Base-by-base conservation (phyloP, 2,888 invertebrate species). In the Dione juno region DNA sequence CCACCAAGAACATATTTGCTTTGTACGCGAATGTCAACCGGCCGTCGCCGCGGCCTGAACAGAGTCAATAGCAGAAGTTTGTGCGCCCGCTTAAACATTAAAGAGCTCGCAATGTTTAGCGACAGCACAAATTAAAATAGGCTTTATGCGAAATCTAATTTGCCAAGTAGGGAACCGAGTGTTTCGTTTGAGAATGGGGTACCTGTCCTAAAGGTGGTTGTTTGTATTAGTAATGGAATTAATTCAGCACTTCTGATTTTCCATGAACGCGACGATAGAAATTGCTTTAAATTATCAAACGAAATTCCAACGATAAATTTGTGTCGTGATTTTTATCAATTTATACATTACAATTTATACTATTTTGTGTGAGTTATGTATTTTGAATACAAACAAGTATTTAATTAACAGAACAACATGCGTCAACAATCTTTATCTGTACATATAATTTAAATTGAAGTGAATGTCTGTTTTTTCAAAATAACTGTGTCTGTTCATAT, bases 101-200 rank as follows among this genome's bases (percentile, higher is more conserved):
- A 90, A 89, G 85, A 89, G 87, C 85, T 86, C 82, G 82, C 88
- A 87, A 85, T 91, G 89, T 92, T 90, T 91, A 90, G 87, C 86
- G 86, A 88, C 85, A 87, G 85, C 84, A 87, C 91, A 91, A 92
- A 93, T 93, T 92, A 92, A 92, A 92, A 91, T 89, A 92, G 92
- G 91, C 90, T 92, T 90, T 90, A 90, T 90, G 84, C 86, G 84
- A 91, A 92, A 93, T 92, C 90, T 90, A 91, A 93, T 92, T 93
- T 92, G 86, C 84, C 85, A 89, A 92, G 88, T 84, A 87, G 85
- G 86, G 88, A 82, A 84, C 83, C 80, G 83, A 80, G 82, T 81
- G 84, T 78, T 81, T 82, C 86, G 87, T 84, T 87, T 85, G 87
- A 84, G 81, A 87, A 84, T 80, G 80, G 80, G 80, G 81, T 82